These are phyloP conservation scores for Apteryx owenii DNA, from an alignment of 2,113 vertebrate species.

Conservation along the genomic window DNA sequence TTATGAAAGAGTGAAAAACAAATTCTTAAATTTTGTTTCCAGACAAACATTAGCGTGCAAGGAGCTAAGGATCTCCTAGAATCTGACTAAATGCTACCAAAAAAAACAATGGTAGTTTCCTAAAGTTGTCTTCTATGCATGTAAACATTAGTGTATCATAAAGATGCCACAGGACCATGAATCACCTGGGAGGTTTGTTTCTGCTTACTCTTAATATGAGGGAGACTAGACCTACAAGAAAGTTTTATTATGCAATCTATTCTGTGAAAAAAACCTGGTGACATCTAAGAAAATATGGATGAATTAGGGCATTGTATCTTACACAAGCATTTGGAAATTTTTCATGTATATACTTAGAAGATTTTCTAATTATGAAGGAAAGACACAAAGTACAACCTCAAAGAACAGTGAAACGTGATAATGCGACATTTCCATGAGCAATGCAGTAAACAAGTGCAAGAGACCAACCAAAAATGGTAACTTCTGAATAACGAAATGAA, in stretches of 20 bases:
- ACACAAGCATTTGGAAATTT: background rate
- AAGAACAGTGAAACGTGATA: background rate
- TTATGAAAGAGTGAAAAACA: background rate
- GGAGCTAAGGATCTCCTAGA: background rate
- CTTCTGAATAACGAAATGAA: background rate
- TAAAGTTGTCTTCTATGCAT: background rate
- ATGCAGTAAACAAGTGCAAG: background rate
- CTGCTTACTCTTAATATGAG: background rate
- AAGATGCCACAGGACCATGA: background rate
- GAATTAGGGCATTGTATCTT: rapidly evolving
- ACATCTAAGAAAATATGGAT: background rate
- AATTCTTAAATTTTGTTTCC: background rate
- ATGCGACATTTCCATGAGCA: background rate
- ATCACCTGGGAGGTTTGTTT: background rate
- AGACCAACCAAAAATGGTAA: background rate
- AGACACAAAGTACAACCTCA: background rate
- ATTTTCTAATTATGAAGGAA: background rate
- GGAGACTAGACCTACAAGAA: background rate
- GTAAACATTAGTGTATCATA: background rate
- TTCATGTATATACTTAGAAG: background rate
- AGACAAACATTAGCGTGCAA: background rate
- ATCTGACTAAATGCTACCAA: background rate
- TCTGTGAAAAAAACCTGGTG: background rate
- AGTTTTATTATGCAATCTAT: background rate
- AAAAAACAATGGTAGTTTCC: background rate